Conservation (phyloP, 1,140 invertebrate species). For the Zaprionus davidi region DNA sequence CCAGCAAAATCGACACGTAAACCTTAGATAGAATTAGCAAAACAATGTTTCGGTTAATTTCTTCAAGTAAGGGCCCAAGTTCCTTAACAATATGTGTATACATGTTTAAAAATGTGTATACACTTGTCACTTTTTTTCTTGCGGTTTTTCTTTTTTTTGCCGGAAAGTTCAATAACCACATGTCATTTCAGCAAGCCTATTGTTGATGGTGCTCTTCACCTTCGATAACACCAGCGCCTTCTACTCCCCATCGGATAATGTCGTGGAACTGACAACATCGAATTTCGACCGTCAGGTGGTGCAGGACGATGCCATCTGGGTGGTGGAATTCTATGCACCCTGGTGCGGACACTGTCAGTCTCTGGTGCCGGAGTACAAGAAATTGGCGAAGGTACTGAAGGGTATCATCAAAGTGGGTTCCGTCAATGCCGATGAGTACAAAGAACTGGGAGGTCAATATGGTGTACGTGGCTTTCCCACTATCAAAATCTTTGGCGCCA, state of each 20-base stretch:
- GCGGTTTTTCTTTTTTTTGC: background rate
- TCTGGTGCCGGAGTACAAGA: slow-evolving; percentile 94
- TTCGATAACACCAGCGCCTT: slow-evolving; percentile 86
- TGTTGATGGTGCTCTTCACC: slow-evolving; percentile 58
- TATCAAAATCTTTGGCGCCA: slow-evolving; percentile 96
- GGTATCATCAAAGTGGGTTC: slow-evolving; percentile 96
- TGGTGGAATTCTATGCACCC: slow-evolving; percentile 95
- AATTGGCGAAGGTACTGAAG: slow-evolving; percentile 94
- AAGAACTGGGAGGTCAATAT: slow-evolving; percentile 91
- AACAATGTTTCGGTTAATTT: slow-evolving; percentile 17
- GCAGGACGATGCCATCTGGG: slow-evolving; percentile 94
- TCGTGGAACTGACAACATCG: slow-evolving; percentile 94
- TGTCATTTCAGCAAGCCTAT: slow-evolving; percentile 43
- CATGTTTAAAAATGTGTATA: background rate
- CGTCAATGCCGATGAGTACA: slow-evolving; percentile 95
- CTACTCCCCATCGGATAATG: slow-evolving; percentile 92
- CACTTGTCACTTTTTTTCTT: background rate
- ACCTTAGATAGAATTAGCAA: background rate
- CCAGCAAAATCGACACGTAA: slow-evolving; percentile 13
- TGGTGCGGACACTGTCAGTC: slow-evolving; percentile 96
- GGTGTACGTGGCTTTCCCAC: slow-evolving; percentile 97
- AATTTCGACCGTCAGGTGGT: slow-evolving; percentile 96
- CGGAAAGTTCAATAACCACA: slow-evolving; percentile 4
- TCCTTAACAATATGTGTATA: background rate
- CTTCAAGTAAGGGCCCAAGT: slow-evolving; percentile 39